Base-by-base conservation (phyloP, 2,113 vertebrate species). In the Carassius auratus region DNA sequence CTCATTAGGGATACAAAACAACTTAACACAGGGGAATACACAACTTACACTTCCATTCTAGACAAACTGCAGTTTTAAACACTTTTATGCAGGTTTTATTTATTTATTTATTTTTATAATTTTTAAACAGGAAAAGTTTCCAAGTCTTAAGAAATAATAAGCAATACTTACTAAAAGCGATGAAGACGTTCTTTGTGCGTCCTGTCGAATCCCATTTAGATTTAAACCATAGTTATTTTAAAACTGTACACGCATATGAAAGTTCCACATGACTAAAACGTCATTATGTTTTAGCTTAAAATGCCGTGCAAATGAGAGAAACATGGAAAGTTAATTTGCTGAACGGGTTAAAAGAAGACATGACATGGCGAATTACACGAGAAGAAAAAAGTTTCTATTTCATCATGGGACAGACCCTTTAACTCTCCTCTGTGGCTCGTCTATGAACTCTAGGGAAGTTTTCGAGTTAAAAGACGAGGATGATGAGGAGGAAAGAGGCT, bases 21-120 rank as follows among this genome's bases (percentile, higher is more conserved):
- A 30, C 73, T n/a, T 48, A 86, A 30, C 80, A 89, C 30, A 91
- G 92, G 23, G 77, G 45, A 91, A 90, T 86, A 90, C 90, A 88
- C 92, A 88, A 48, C 4, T n/a, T 42, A 14, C n/a, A 48, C 4
- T n/a, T 42, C 14, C n/a, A 38, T 52, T 48, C 1, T 1, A 0
- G 33, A 8, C 9, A 19, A 57, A 36, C 19, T 10, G 4, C 30
- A 21, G 0, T 33, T 55, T 21, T 76, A 19, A 23, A 74, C 42
- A 0, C 1, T 12, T 73, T 45, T 23, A 26, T 26, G 26, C 26
- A 26, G 26, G 26, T 26, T 26, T 26, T 26, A 26, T 26, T 9
- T 52, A 48, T 26, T 26, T 26, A 26, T 26, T 9, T 52, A 48
- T 48, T 42, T 42, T 42, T 42, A 26, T 26, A 0, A 38, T 12